A percentile compares a stretch with the other conserved stretches of the same genome.
Evolutionary conservation across 1,140 invertebrate species (phyloP).

Genomic region (Apolygus lucorum): DNA sequence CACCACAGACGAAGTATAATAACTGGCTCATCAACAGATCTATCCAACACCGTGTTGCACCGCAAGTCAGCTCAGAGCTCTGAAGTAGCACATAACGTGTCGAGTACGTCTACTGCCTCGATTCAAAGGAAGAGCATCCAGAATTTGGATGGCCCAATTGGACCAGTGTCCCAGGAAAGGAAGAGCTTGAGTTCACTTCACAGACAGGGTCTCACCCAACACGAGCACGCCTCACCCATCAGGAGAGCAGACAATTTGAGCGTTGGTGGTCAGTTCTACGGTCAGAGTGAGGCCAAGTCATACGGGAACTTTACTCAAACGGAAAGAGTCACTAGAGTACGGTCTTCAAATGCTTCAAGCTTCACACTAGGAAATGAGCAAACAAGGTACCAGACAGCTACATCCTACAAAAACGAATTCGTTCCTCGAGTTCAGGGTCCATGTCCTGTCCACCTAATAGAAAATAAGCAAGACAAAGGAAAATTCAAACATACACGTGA

Average conservation of each 20-base stretch:
- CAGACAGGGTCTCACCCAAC: constrained; percentile 38
- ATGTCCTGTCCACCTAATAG: constrained; percentile 66
- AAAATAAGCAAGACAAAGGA: constrained; percentile 50
- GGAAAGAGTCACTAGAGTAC: constrained; percentile 44
- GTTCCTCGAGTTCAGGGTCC: constrained; percentile 55
- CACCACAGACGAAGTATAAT: constrained; percentile 60
- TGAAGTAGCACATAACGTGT: constrained; percentile 53
- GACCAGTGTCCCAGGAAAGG: constrained; percentile 52
- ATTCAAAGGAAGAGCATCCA: constrained; percentile 68
- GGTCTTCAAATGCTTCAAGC: constrained; percentile 57
- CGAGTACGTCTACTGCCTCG: constrained; percentile 60
- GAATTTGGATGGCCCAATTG: constrained; percentile 59
- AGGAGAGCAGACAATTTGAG: constrained; percentile 49
- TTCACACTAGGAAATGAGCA: constrained; percentile 55
- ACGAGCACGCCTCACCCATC: constrained; percentile 23
- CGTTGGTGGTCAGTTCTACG: constrained; percentile 60
- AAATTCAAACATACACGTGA: constrained; percentile 73
- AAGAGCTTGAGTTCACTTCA: constrained; percentile 68
- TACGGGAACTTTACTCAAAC: constrained; percentile 57
- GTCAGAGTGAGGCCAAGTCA: constrained; percentile 50
- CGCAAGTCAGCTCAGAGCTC: constrained; percentile 53
- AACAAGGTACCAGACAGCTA: constrained; percentile 26
- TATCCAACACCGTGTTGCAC: constrained; percentile 65
- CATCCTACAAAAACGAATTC: constrained; percentile 63
- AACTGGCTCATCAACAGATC: constrained; percentile 55